Conservation (phyloP, 1,140 invertebrate genomes). For the Lepidurus apus region DNA sequence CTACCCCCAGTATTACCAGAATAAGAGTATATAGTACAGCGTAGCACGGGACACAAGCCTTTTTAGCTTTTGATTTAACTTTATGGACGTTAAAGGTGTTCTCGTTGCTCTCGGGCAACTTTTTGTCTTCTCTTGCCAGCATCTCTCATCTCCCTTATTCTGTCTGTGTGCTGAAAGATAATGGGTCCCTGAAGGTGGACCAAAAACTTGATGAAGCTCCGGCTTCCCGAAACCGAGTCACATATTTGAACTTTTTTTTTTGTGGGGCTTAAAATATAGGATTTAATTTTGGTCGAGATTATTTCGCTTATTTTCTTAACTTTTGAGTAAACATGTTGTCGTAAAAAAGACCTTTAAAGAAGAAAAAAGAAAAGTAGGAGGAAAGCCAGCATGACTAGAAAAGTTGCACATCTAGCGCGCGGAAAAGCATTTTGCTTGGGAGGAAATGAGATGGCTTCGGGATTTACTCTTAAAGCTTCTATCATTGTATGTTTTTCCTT, state of each 20-base stretch:
- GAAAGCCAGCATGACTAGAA: not conserved
- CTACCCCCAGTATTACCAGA: not conserved
- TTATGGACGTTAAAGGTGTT: constrained; percentile 14
- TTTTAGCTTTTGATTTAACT: constrained; percentile 22
- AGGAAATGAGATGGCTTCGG: constrained; percentile 12
- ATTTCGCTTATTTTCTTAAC: not conserved
- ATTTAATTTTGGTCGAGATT: not conserved
- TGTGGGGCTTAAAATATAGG: no score
- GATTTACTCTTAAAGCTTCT: constrained; percentile 19
- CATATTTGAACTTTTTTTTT: not conserved
- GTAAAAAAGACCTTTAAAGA: not conserved
- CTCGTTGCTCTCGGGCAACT: constrained; percentile 1
- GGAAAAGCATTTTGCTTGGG: constrained; percentile 1
- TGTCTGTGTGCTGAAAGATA: not conserved
- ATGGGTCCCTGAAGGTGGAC: not conserved
- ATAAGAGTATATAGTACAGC: not conserved
- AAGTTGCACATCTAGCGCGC: not conserved
- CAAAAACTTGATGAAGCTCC: not conserved
- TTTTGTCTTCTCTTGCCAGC: constrained; percentile 2
- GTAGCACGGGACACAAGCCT: not conserved
- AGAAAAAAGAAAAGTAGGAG: not conserved
- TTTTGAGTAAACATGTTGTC: not conserved
- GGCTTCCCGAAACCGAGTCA: not conserved
- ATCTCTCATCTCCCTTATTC: not conserved
- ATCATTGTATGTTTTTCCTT: not conserved